Evolutionary conservation across 2,888 invertebrate species (phyloP).

Genomic region (Agonopterix alstromeriana): DNA sequence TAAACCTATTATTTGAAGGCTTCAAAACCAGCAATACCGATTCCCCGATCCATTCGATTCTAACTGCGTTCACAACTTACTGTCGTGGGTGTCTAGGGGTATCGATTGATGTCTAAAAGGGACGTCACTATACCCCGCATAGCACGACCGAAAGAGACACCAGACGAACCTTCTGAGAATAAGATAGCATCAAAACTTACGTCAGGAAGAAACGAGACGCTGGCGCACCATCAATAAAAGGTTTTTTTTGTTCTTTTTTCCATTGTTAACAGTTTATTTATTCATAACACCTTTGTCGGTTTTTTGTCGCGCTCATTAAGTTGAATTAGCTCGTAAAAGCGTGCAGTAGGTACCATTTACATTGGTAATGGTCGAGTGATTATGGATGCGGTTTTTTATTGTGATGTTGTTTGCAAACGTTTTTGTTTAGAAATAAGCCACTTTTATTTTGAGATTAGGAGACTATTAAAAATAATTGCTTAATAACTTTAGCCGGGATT

Average conservation of each 20-base stretch:
- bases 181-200: constrained; percentile 66
- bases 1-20: too few species aligned
- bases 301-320: constrained; percentile 56
- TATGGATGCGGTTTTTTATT: constrained; percentile 12
- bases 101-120: constrained; percentile 55
- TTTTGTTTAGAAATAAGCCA: not conserved
- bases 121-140: constrained; percentile 21
- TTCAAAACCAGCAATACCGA: constrained; percentile 12
- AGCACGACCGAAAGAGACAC: constrained; percentile 26
- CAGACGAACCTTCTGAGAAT: constrained; percentile 55
- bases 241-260: constrained; percentile 29
- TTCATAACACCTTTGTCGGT: constrained; percentile 73
- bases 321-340: constrained; percentile 47
- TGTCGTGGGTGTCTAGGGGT: constrained; percentile 55
- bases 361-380: constrained; percentile 20
- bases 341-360: constrained; percentile 22
- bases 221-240: constrained; percentile 59
- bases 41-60: constrained; percentile 25
- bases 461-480: too few species aligned
- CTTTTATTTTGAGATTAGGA: too few species aligned
- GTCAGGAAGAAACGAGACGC: constrained; percentile 56
- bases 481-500: too few species aligned
- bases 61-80: constrained; percentile 40
- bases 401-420: not conserved
- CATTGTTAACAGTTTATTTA: constrained; percentile 59